A percentile compares a stretch with the other conserved stretches of the same genome.
These are phyloP conservation scores for Campoletis raptor DNA, from an alignment of 2,888 invertebrate species.

Conservation along the genomic window DNA sequence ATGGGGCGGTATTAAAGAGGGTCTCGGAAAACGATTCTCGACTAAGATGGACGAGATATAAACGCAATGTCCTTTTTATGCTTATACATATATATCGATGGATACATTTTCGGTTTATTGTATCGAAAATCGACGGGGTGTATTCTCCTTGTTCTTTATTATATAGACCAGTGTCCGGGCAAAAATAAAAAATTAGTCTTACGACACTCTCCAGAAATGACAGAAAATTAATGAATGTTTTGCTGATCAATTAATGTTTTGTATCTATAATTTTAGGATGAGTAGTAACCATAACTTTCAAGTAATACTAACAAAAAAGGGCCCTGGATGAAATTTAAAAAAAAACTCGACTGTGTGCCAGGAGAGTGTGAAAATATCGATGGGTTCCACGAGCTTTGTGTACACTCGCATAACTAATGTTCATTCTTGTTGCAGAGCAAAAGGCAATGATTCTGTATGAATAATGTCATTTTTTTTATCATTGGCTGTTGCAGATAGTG, in stretches of 20 bases:
- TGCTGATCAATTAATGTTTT: neutral
- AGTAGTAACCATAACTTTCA: neutral
- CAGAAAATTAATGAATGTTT: neutral
- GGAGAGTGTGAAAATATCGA: no score
- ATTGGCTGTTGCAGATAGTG: conserved; percentile 61
- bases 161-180: neutral
- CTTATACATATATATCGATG: neutral
- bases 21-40: conserved; percentile 56
- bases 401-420: neutral
- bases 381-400: neutral
- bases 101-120: neutral
- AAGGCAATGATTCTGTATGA: conserved; percentile 25
- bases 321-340: neutral
- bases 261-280: no score
- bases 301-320: neutral
- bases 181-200: neutral
- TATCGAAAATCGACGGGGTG: neutral
- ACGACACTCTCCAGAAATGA: neutral
- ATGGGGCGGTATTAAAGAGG: conserved; percentile 46
- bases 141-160: neutral
- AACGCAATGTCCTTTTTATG: conserved; percentile 26
- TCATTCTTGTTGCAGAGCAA: conserved; percentile 17
- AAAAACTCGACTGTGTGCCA: neutral
- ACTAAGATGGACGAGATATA: conserved; percentile 54
- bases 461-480: conserved; percentile 40